These are phyloP conservation scores for Orthosia cruda DNA, from an alignment of 2,888 invertebrate genomes.

Conservation along the genomic window DNA sequence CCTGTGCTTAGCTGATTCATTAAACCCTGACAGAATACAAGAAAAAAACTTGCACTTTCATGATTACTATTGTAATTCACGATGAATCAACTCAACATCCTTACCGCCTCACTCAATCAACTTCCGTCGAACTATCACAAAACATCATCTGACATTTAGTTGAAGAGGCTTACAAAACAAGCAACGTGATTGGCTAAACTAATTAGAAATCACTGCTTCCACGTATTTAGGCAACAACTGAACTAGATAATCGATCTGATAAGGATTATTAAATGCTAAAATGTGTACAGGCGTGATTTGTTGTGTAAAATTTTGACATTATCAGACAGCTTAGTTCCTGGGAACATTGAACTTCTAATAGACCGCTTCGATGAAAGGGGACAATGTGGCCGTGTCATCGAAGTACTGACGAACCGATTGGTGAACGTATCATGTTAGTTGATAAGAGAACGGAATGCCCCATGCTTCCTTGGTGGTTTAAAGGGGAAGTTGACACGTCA, in stretches of 20 bases:
- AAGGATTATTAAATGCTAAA: constrained; percentile 58
- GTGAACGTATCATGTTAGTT: constrained; percentile 15
- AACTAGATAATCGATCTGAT: constrained; percentile 48
- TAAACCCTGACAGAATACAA: not conserved
- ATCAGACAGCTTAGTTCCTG: constrained; percentile 16
- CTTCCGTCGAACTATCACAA: not conserved
- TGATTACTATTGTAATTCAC: not conserved
- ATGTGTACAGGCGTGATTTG: constrained; percentile 30
- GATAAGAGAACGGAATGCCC: constrained; percentile 27
- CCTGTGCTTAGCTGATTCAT: not conserved
- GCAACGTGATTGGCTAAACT: constrained; percentile 25
- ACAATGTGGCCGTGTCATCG: constrained; percentile 18
- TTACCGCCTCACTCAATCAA: constrained; percentile 3
- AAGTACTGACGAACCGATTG: constrained; percentile 1
- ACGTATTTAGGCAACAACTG: constrained; percentile 34
- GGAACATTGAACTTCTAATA: constrained; percentile 18
- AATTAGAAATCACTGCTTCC: constrained; percentile 56
- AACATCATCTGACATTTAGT: constrained; percentile 36
- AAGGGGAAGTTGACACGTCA: not conserved
- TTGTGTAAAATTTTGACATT: constrained; percentile 34
- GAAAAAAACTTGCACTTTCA: not conserved
- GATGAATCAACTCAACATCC: not conserved
- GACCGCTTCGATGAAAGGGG: constrained; percentile 20
- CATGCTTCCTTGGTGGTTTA: not conserved
- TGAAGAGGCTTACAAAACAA: constrained; percentile 46